These are phyloP conservation scores for Drosophila paramelanica DNA, from an alignment of 2,888 invertebrate genomes.

Conservation along the genomic window DNA sequence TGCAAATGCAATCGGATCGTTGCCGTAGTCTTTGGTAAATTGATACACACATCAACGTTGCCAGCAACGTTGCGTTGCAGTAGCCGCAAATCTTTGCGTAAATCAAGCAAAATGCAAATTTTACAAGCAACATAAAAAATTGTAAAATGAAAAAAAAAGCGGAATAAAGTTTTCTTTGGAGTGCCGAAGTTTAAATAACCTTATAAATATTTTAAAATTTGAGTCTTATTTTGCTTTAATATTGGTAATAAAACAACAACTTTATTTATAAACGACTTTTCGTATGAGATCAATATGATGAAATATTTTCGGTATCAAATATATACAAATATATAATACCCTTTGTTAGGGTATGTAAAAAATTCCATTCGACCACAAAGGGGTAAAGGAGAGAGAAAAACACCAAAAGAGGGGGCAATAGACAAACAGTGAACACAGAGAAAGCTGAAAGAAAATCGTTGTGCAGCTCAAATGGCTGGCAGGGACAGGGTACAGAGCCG, in stretches of 20 bases:
- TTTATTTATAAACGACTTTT: too few relatives aligned
- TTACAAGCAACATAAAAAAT: constrained; percentile 57
- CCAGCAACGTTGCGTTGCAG: constrained; percentile 74
- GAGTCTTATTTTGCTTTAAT: neutral
- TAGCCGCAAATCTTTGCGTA: constrained; percentile 78
- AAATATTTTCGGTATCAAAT: too few relatives aligned
- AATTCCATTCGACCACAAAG: constrained; percentile 19
- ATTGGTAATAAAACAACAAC: too few relatives aligned
- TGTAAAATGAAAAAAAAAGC: neutral
- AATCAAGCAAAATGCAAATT: constrained; percentile 79
- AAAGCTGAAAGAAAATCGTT: constrained; percentile 52
- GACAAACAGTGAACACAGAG: constrained; percentile 18
- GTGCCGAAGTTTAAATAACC: neutral
- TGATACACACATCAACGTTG: constrained; percentile 78
- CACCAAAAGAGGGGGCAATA: constrained; percentile 13
- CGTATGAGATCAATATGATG: too few relatives aligned
- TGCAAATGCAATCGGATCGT: constrained; percentile 52
- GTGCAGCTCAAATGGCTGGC: constrained; percentile 51
- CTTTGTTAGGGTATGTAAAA: neutral
- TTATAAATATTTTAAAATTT: neutral
- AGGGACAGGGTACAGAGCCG: constrained; percentile 35
- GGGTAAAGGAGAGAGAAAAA: constrained; percentile 27
- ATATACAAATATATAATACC: neutral
- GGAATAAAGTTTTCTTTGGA: neutral
- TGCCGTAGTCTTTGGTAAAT: constrained; percentile 65